These are phyloP conservation scores for Malacosoma neustria DNA, from an alignment of 2,888 invertebrate genomes.

Conservation along the genomic window DNA sequence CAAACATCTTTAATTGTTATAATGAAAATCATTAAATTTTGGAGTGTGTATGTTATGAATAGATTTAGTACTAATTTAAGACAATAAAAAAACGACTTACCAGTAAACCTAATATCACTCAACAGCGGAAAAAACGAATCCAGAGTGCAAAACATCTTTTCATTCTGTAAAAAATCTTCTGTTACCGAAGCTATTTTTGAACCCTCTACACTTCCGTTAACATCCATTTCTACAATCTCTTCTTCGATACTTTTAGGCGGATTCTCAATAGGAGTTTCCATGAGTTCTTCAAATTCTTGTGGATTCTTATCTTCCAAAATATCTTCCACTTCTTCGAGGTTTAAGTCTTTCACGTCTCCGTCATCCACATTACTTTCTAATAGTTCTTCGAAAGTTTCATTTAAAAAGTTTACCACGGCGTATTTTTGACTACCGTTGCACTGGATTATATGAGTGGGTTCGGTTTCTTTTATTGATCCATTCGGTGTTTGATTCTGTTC, in stretches of 20 bases:
- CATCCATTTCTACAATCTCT: slow-evolving; percentile 17
- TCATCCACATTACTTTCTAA: slow-evolving; percentile 64
- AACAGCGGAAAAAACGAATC: slow-evolving; percentile 50
- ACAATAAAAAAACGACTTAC: slow-evolving; percentile 31
- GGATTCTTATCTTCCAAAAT: slow-evolving; percentile 11
- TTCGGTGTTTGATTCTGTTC: slow-evolving; percentile 1
- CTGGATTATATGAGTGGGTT: slow-evolving; percentile 16
- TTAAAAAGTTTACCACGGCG: slow-evolving; percentile 56
- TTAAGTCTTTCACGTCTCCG: slow-evolving; percentile 39
- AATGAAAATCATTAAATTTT: no score
- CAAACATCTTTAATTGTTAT: no score
- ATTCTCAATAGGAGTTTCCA: slow-evolving; percentile 17
- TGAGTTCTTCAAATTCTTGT: slow-evolving; percentile 14
- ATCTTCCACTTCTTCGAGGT: slow-evolving; percentile 22
- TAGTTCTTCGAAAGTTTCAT: slow-evolving; percentile 57
- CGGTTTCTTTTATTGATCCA: slow-evolving; percentile 4
- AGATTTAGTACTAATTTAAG: no score
- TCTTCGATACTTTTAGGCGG: slow-evolving; percentile 15
- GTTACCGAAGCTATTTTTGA: slow-evolving; percentile 39
- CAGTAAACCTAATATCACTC: slow-evolving; percentile 64
- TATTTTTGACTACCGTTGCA: slow-evolving; percentile 50
- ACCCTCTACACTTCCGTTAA: slow-evolving; percentile 9
- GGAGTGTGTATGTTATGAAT: no score
- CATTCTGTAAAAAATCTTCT: slow-evolving; percentile 61
- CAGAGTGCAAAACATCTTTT: slow-evolving; percentile 60